Percentiles rank a stretch among this genome's conserved stretches.
Evolutionary conservation across 2,888 invertebrate genomes (phyloP).

Genomic region (Tribolium freemani): DNA sequence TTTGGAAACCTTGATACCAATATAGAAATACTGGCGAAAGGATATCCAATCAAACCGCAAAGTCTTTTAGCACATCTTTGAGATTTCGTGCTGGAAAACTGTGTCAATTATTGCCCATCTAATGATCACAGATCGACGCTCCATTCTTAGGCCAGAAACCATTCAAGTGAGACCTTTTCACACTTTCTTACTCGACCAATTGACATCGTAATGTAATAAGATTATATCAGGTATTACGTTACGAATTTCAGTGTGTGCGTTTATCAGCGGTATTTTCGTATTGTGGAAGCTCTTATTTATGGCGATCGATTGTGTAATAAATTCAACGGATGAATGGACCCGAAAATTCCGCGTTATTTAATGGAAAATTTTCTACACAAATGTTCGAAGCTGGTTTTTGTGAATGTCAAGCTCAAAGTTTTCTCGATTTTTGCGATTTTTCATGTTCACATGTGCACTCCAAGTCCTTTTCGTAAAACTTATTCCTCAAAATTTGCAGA

Average conservation of each 20-base stretch:
- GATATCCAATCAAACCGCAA: constrained; percentile 7
- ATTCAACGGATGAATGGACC: background rate
- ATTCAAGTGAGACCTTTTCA: constrained; percentile 20
- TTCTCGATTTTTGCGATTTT: background rate
- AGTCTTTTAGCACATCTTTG: background rate
- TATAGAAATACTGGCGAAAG: constrained; percentile 6
- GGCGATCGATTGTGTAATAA: background rate
- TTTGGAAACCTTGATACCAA: constrained; percentile 6
- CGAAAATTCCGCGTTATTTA: background rate
- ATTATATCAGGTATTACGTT: constrained; percentile 33
- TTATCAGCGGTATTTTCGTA: background rate
- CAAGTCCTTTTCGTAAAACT: background rate
- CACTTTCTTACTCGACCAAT: constrained; percentile 28
- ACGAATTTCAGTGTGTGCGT: constrained; percentile 14
- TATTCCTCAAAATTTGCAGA: background rate
- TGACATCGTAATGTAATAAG: constrained; percentile 21
- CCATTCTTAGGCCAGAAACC: background rate
- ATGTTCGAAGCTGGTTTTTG: background rate
- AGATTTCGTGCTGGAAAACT: background rate
- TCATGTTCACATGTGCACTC: background rate
- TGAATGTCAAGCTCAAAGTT: background rate
- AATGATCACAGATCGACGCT: background rate
- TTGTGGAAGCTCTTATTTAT: background rate
- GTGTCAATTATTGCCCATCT: background rate
- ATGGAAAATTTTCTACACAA: background rate